Evolutionary conservation across 2,888 invertebrate genomes (phyloP).

Genomic region (Bugulina stolonifera): DNA sequence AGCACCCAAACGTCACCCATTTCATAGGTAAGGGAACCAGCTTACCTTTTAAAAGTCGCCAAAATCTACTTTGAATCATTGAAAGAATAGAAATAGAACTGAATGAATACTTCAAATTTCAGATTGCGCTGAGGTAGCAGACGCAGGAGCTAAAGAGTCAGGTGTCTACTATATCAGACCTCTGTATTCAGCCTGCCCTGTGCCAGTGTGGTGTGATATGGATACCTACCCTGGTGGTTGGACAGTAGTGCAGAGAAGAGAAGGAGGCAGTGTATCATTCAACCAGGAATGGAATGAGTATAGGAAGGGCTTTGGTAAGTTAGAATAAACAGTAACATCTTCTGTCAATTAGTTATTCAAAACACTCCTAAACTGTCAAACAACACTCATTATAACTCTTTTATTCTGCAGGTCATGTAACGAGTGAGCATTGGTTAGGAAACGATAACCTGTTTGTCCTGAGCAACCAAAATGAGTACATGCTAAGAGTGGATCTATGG

Average conservation of each 20-base stretch:
- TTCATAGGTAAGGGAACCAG: slow-evolving; percentile 27
- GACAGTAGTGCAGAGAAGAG: slow-evolving; percentile 42
- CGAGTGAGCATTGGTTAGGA: slow-evolving; percentile 46
- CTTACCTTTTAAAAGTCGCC: too few relatives aligned
- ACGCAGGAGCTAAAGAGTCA: slow-evolving; percentile 38
- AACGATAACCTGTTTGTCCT: slow-evolving; percentile 48
- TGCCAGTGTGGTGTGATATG: slow-evolving; percentile 64
- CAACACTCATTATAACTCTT: not conserved
- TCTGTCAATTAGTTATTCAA: too few relatives aligned
- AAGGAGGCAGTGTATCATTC: slow-evolving; percentile 38
- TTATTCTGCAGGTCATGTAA: slow-evolving; percentile 32
- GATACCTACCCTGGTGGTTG: slow-evolving; percentile 55
- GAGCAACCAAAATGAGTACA: slow-evolving; percentile 45
- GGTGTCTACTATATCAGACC: slow-evolving; percentile 48
- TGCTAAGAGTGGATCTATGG: slow-evolving; percentile 47
- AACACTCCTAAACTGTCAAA: too few relatives aligned
- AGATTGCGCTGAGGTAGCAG: slow-evolving; percentile 44
- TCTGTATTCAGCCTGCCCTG: slow-evolving; percentile 42
- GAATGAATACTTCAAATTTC: too few relatives aligned
- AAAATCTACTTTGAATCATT: too few relatives aligned
- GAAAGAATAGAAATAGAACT: too few relatives aligned
- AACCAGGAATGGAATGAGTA: slow-evolving; percentile 44
- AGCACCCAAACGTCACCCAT: slow-evolving; percentile 14
- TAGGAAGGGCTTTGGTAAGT: slow-evolving; percentile 45
- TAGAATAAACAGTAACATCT: too few relatives aligned